Evolutionary conservation across 2,797 vertebrate genomes (phyloP).

Genomic region (Notolepis coatsorum): DNA sequence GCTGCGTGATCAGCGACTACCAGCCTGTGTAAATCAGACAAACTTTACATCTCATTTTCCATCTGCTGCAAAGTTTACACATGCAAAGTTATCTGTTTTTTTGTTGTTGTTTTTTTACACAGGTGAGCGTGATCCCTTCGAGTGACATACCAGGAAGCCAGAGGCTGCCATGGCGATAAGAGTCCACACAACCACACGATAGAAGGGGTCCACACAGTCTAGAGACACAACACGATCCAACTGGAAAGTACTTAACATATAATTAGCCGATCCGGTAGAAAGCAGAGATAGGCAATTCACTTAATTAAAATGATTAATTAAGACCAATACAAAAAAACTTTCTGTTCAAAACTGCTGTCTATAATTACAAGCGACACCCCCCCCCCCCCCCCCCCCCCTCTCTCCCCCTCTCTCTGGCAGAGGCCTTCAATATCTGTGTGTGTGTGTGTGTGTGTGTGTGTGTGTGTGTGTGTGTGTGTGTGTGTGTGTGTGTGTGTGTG

Average conservation of each 20-base stretch:
- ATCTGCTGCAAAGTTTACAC: constrained; percentile 41
- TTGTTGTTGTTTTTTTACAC: constrained; percentile 42
- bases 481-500: constrained; percentile 44
- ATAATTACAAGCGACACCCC: constrained; percentile 70
- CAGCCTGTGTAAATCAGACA: constrained; percentile 54
- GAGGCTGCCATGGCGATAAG: background rate
- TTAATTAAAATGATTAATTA: constrained; percentile 82
- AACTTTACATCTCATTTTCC: constrained; percentile 67
- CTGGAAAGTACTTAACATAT: constrained; percentile 69
- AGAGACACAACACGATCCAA: constrained; percentile 30
- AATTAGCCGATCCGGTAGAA: constrained; percentile 73
- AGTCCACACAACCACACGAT: constrained; percentile 21
- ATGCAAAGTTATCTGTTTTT: constrained; percentile 65
- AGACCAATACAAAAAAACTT: constrained; percentile 63
- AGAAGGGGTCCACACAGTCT: constrained; percentile 14
- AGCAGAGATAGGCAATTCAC: constrained; percentile 69
- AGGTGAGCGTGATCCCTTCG: constrained; percentile 44
- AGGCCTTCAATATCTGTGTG: constrained; percentile 33
- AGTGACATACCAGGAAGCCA: background rate
- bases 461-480: constrained; percentile 20
- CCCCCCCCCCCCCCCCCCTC: constrained; percentile 26
- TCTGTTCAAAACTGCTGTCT: constrained; percentile 66
- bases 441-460: constrained; percentile 26
- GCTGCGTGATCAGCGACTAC: constrained; percentile 27
- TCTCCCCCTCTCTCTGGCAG: constrained; percentile 42